Percentiles rank a stretch among this genome's conserved stretches.
phyloP scores from a whole-genome alignment of 2,797 vertebrate species.

The Atherinosoma microstoma region DNA sequence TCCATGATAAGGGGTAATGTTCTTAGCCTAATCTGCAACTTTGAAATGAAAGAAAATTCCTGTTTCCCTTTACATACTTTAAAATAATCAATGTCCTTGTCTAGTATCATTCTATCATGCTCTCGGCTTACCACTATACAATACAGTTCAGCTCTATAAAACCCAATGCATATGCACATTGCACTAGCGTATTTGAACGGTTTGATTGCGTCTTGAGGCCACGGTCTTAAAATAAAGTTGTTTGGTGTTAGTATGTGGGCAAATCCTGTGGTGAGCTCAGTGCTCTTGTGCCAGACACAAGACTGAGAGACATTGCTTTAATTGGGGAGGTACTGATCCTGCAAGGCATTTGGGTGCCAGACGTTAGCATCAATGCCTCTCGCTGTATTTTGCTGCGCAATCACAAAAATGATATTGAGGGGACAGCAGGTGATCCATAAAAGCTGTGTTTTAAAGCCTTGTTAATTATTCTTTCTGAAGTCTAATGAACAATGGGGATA shows the following conservation, averaged over 20 bases:
- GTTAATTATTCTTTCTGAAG: constrained; percentile 89
- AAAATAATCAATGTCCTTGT: constrained; percentile 62
- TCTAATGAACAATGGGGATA: constrained; percentile 86
- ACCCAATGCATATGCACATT: constrained; percentile 61
- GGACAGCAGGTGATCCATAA: constrained; percentile 91
- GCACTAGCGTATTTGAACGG: constrained; percentile 64
- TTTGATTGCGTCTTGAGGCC: constrained; percentile 70
- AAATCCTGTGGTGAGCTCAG: constrained; percentile 67
- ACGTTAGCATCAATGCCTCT: constrained; percentile 83
- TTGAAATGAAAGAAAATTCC: constrained; percentile 68
- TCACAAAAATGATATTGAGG: constrained; percentile 87
- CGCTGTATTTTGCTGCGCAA: constrained; percentile 85
- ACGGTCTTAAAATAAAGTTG: constrained; percentile 63
- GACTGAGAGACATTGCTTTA: constrained; percentile 85
- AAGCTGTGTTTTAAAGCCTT: constrained; percentile 87
- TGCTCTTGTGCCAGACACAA: constrained; percentile 67
- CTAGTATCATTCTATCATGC: constrained; percentile 52
- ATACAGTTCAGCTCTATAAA: constrained; percentile 68
- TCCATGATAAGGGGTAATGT: constrained; percentile 70
- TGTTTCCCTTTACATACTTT: constrained; percentile 59
- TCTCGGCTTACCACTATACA: constrained; percentile 55
- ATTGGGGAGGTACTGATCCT: constrained; percentile 87
- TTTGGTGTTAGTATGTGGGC: constrained; percentile 63
- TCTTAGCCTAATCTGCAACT: constrained; percentile 67
- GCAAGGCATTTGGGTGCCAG: constrained; percentile 84